These are phyloP conservation scores for Rhimphoctona megacephalus DNA, from an alignment of 2,888 invertebrate species.

Conservation along the genomic window DNA sequence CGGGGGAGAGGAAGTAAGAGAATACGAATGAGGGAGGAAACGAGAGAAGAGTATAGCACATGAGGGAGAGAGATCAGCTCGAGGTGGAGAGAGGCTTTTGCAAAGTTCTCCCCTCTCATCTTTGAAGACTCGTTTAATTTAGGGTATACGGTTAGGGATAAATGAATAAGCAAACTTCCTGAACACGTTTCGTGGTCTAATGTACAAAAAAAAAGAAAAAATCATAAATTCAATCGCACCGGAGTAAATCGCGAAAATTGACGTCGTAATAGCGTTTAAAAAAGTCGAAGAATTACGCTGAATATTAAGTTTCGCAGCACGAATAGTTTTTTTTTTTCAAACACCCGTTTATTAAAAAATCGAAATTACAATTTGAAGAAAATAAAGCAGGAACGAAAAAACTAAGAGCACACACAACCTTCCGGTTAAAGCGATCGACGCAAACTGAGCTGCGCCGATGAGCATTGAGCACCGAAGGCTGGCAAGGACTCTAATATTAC, in stretches of 20 bases:
- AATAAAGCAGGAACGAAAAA: conserved; percentile 14
- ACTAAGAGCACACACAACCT: conserved; percentile 66
- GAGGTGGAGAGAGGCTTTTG: conserved; percentile 19
- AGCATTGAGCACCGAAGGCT: conserved; percentile 73
- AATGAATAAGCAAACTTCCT: conserved; percentile 1
- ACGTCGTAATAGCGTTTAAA: neutral
- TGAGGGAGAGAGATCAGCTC: conserved; percentile 14
- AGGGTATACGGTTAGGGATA: neutral
- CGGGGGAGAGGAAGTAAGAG: conserved; percentile 52
- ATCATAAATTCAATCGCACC: neutral
- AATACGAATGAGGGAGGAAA: conserved; percentile 37
- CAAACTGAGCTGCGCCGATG: conserved; percentile 79
- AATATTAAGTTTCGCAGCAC: neutral
- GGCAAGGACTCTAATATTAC: conserved; percentile 72
- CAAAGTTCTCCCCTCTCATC: conserved; percentile 4
- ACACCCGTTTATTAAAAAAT: neutral
- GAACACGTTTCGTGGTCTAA: neutral
- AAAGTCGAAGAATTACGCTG: neutral
- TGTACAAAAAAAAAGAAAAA: neutral
- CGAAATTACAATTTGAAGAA: neutral
- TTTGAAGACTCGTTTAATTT: conserved; percentile 16
- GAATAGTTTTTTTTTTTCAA: neutral
- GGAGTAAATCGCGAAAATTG: neutral
- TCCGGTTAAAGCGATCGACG: conserved; percentile 77
- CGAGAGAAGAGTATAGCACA: conserved; percentile 1